Conservation (phyloP, 2,113 vertebrate species). For the Platycercus adscitus region DNA sequence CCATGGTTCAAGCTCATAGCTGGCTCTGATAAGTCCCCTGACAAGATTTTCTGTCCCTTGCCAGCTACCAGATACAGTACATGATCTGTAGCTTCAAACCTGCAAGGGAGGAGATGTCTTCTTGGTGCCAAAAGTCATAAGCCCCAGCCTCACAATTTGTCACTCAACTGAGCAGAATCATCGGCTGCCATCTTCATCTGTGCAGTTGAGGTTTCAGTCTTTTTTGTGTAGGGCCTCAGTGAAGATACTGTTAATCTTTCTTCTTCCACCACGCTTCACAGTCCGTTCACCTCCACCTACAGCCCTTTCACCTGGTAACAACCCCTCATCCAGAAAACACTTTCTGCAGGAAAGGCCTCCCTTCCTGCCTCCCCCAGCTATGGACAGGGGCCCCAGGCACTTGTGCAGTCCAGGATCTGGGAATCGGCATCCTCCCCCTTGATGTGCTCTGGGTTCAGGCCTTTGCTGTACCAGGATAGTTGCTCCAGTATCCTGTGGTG, state of each 20-base stretch:
- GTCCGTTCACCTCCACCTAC: neutral
- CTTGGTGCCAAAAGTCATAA: neutral
- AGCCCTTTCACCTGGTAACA: neutral
- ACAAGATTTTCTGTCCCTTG: neutral
- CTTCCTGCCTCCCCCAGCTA: neutral
- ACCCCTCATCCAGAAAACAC: fast-evolving
- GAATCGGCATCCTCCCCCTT: neutral
- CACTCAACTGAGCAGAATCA: neutral
- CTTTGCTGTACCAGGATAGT: neutral
- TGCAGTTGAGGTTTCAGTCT: neutral
- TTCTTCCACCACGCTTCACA: neutral
- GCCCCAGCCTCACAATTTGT: neutral
- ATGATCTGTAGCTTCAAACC: neutral
- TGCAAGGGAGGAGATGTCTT: neutral
- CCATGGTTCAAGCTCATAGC: neutral
- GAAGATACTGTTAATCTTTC: neutral
- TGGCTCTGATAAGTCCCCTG: fast-evolving
- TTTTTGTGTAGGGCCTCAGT: fast-evolving
- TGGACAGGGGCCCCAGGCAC: fast-evolving
- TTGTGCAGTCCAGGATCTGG: neutral
- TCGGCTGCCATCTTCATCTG: neutral
- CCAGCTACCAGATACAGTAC: neutral
- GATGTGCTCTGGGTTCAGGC: neutral
- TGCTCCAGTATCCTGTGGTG: neutral
- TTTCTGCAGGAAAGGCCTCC: neutral